Percentiles rank a stretch among this genome's conserved stretches.
These are phyloP conservation scores for Psix sp. DNA, from an alignment of 1,140 invertebrate genomes.

Conservation along the genomic window DNA sequence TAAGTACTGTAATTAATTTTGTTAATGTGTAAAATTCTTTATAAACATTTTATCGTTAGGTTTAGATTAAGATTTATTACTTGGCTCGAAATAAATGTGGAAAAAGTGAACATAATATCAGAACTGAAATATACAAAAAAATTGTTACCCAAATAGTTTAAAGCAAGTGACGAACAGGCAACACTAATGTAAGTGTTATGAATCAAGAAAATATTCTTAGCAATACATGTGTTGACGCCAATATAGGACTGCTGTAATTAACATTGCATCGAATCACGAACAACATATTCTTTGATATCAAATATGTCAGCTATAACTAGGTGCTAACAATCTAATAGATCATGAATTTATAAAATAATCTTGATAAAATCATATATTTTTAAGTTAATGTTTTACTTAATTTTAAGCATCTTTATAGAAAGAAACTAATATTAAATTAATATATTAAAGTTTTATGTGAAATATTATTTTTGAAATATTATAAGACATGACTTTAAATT, in stretches of 20 bases:
- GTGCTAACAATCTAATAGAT: slow-evolving; percentile 28
- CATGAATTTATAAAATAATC: no score
- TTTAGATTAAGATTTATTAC: background rate
- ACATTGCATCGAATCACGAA: slow-evolving; percentile 18
- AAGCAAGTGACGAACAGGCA: no score
- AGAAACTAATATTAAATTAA: no score
- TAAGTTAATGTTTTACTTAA: no score
- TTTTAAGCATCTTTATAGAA: no score
- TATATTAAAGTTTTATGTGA: no score
- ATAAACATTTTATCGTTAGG: slow-evolving; percentile 4
- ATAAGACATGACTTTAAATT: no score
- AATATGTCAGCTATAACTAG: slow-evolving; percentile 15
- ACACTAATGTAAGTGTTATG: slow-evolving; percentile 22
- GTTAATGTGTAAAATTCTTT: slow-evolving; percentile 8
- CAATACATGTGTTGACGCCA: slow-evolving; percentile 22
- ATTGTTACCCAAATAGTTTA: slow-evolving; percentile 34
- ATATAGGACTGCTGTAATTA: slow-evolving; percentile 8
- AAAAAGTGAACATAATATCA: slow-evolving; percentile 11
- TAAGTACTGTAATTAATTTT: no score
- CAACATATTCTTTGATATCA: slow-evolving; percentile 14
- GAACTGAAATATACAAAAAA: background rate
- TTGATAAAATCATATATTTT: no score
- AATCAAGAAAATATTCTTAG: slow-evolving; percentile 35
- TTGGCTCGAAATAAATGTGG: slow-evolving; percentile 9
- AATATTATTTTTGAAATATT: no score